Evolutionary conservation across 2,797 vertebrate genomes (phyloP).

Genomic region (Gobionotothen gibberifrons): DNA sequence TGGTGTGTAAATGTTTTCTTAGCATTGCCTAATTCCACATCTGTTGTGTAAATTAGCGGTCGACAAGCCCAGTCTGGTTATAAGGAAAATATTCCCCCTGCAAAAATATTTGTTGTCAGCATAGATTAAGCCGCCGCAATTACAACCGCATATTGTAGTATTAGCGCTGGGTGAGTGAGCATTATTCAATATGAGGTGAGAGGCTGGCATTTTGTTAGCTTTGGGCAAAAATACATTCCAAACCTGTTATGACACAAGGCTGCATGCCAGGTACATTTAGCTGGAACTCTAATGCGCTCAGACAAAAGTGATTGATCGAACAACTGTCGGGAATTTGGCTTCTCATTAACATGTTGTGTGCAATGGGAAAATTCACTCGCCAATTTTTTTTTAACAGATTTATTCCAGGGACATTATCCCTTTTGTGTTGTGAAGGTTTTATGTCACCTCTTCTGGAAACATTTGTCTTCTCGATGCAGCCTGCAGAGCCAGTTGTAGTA

Average conservation of each 20-base stretch:
- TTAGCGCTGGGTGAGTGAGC: conserved; percentile 51
- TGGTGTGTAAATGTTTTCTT: conserved; percentile 67
- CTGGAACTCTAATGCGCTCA: conserved; percentile 49
- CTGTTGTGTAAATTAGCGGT: conserved; percentile 69
- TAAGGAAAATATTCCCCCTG: conserved; percentile 67
- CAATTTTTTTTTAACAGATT: conserved; percentile 29
- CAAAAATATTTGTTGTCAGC: conserved; percentile 79
- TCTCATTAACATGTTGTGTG: conserved; percentile 47
- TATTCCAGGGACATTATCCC: conserved; percentile 48
- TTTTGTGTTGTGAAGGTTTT: conserved; percentile 40
- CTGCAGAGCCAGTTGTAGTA: background rate
- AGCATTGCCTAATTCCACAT: conserved; percentile 72
- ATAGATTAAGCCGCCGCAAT: conserved; percentile 70
- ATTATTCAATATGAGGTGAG: conserved; percentile 52
- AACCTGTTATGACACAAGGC: conserved; percentile 48
- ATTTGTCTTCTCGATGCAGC: conserved; percentile 24
- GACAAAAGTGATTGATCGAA: conserved; percentile 66
- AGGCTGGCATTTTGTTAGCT: conserved; percentile 62
- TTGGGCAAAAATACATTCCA: conserved; percentile 70
- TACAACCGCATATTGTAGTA: conserved; percentile 62
- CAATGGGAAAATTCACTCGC: conserved; percentile 39
- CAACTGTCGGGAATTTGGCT: conserved; percentile 57
- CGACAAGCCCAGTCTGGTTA: conserved; percentile 67
- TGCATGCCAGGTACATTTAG: conserved; percentile 52
- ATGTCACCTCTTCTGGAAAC: conserved; percentile 37